Conservation (phyloP, 1,140 invertebrate species). For the Danaus plexippus region DNA sequence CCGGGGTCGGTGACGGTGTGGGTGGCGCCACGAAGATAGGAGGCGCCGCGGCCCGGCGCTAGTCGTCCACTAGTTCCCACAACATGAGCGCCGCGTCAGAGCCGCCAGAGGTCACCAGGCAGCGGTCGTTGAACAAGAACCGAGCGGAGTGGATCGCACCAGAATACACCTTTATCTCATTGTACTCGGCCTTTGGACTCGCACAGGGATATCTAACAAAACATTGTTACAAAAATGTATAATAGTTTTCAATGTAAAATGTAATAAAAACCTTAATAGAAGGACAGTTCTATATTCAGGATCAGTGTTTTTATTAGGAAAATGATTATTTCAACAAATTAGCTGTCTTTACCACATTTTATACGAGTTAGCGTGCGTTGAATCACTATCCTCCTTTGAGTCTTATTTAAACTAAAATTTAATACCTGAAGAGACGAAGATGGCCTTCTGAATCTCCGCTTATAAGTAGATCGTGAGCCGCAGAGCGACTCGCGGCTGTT, state of each 20-base stretch:
- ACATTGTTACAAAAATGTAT: neutral
- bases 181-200: slow-evolving; percentile 87
- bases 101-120: slow-evolving; percentile 91
- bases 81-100: slow-evolving; percentile 93
- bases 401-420: too few species aligned
- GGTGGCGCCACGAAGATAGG: slow-evolving; percentile 53
- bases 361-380: too few species aligned
- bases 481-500: slow-evolving; percentile 84
- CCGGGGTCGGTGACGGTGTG: slow-evolving; percentile 47
- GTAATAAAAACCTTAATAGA: too few species aligned
- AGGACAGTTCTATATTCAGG: too few species aligned
- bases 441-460: slow-evolving; percentile 94
- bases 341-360: too few species aligned
- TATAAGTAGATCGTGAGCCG: slow-evolving; percentile 86
- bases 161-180: slow-evolving; percentile 91
- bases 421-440: slow-evolving; percentile 86
- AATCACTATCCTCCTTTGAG: too few species aligned
- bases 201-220: slow-evolving; percentile 83
- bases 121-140: slow-evolving; percentile 89
- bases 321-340: too few species aligned
- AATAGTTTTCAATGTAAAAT: too few species aligned
- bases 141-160: slow-evolving; percentile 86
- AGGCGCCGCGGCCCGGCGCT: slow-evolving; percentile 59
- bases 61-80: slow-evolving; percentile 90
- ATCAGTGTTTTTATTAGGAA: too few species aligned